Evolutionary conservation across 2,888 invertebrate species (phyloP), one percentile per base, ranked within the genome.

Genomic region (Morpho helenor): DNA sequence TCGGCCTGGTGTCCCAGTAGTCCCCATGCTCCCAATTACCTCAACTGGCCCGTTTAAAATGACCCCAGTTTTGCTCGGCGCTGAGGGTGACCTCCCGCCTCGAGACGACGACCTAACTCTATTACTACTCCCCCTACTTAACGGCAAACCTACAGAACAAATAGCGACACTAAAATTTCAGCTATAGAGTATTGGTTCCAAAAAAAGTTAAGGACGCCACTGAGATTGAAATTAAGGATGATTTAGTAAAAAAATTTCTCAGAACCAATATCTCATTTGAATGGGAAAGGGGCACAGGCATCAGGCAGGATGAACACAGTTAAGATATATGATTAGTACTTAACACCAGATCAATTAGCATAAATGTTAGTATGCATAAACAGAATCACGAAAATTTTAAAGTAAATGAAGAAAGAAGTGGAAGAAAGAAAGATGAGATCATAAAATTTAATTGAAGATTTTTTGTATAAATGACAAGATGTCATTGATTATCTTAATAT

Each of bases 111-210:
- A 90, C 80, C 92, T 91, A 82, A 92, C 87, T 76, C 92, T 92
- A 87, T 87, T 89, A 87, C 92, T 91, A 82, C 88, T 84, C 68
- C 91, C 91, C 83, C 92, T 92, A 88, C 92, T 92, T 87, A 93
- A 93, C 89, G 93, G 92, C 84, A 93, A 92, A 84, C 93, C 92
- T 88, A 93, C 84, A 87, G 84, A 80, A 87, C 77, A 87, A 84
- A 80, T 73, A 72, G 64, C 61, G 63, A 67, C 58, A 67, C 70
- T 69, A 69, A 68, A 68, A 64, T 65, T 64, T 66, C 53, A 43
- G 60, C 61, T 59, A 64, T 51, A 52, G 63, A 60, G 64, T 63
- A 62, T 64, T 64, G 64, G 61, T 60, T 60, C 65, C 63, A 47
- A 59, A 55, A 49, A 56, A 45, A 31, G 31, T 31, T 31, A 31